Evolutionary conservation across 2,797 vertebrate species (phyloP), one percentile per base, ranked within the genome.

Genomic region (Leucoraja ocellata): DNA sequence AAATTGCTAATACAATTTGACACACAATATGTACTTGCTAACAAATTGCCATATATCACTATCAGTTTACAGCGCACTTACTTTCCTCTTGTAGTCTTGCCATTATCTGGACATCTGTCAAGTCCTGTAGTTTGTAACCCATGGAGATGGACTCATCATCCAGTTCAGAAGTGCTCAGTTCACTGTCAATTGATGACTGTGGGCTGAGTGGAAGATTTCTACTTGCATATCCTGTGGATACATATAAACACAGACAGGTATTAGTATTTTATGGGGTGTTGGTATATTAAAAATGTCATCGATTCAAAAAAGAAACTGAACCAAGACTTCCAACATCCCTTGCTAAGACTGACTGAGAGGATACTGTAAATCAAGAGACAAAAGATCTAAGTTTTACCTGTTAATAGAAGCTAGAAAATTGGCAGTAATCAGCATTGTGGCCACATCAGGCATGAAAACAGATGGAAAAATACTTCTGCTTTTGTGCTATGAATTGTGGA

Each of bases 51-150:
- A 61, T 65, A 14, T 63, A 63, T 18, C 13, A 86, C 3, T 32
- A 28, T 86, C 61, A 86, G 28, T 36, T 91, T 11, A 46, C 46
- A 46, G 36, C 1, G 14, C n/a, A 98, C 99, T 93, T 97, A 99
- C 99, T 99, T 96, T 99, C 98, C 96, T 99, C 98, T 96, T 99
- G 99, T 93, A 99, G 97, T 94, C 99, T 97, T 94, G 98, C 98
- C 99, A 99, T 99, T 95, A 99, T 99, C 96, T 99, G 98, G 95
- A 99, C 98, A 65, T 99, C 99, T 0, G 98, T 99, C 96, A 99
- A 98, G 95, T 99, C 98, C 94, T 99, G 98, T 93, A 99, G 96
- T 95, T 99, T 99, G 95, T 99, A 99, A 93, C 98, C 97, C 98
- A 99, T 99, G n/a, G 98, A 97, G 95, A 99, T 97, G 54, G 98